phyloP scores from a whole-genome alignment of 2,113 vertebrate genomes.

The Hyperoodon ampullatus region DNA sequence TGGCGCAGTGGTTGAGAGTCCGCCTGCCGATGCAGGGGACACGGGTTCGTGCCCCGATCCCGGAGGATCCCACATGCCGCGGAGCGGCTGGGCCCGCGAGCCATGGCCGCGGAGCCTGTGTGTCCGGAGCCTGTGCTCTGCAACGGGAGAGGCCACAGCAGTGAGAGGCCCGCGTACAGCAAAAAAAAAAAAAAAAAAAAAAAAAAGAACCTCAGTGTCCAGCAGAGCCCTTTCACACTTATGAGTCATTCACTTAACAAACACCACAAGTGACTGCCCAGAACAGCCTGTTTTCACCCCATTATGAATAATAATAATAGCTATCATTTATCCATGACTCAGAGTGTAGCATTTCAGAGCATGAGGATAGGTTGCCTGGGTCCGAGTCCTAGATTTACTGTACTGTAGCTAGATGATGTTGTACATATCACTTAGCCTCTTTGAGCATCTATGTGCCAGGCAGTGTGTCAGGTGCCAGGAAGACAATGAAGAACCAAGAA shows the following conservation, averaged over 20 bases:
- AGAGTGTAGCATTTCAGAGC: background rate
- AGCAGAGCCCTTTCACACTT: background rate
- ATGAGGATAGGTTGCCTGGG: background rate
- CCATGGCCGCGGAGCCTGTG: no score
- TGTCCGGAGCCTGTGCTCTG: no score
- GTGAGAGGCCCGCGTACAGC: no score
- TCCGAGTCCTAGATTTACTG: background rate
- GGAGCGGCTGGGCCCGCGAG: no score
- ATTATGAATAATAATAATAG: background rate
- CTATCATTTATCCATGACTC: background rate
- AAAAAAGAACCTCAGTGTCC: constrained; percentile 32
- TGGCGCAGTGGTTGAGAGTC: no score
- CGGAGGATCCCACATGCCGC: no score
- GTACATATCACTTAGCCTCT: background rate
- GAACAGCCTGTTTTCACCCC: constrained; percentile 44
- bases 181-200: no score
- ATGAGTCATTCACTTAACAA: constrained; percentile 68
- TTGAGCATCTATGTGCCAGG: background rate
- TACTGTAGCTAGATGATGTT: background rate
- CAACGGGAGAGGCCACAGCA: no score
- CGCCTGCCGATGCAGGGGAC: no score
- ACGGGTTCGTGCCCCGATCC: no score
- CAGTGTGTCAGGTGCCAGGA: background rate
- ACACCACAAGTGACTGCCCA: constrained; percentile 23
- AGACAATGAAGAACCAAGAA: background rate